Base-by-base conservation (phyloP, 2,113 vertebrate genomes). In the Aptenodytes patagonicus region DNA sequence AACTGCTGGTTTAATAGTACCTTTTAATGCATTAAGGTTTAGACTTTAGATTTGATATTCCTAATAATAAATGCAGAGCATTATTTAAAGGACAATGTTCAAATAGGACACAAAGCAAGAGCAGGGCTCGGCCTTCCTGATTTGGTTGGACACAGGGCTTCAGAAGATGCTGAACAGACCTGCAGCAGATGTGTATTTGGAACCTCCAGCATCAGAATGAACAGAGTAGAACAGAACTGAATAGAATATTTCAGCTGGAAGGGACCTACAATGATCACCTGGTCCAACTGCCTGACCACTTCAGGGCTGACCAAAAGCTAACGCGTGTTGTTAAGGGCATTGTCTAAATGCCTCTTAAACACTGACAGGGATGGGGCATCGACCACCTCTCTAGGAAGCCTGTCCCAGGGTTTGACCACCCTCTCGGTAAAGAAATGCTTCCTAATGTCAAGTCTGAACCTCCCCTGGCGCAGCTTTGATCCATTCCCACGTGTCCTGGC, bases 401-500 rank as follows among this genome's bases (percentile, higher is more conserved):
- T 55, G 51, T 55, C 25, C 20, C 51, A 72, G 70, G 13, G 36
- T 40, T 4, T 55, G 20, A 24, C 51, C 36, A 40, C 29, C 8
- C 20, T 40, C 15, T 55, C 1, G 1, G 20, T 72, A 32, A 54
- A 54, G 36, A 72, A 17, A 7, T 40, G 26, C 5, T 72, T 54
- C 51, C 20, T 55, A 9, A 42, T 8, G 26, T 38, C 26, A 5
- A 17, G 5, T 22, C n/a, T 38, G 2, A 38, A 52, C 25, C 13
- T 51, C 34, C 9, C 25, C 18, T 52, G 47, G 1, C 1, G n/a
- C 47, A 71, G 26, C 47, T 51, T 51, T 51, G 36, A 40, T 1
- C 29, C 9, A 26, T 32, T 62, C n/a, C 21, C 28, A 7, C 3
- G 3, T 0, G 3, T 36, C 12, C 46, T 28, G 3, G 1, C 46